These are phyloP conservation scores for Phacellophora camtschatica DNA, from an alignment of 30 jellyfish, hydroid and myxozoan species.

Conservation along the genomic window DNA sequence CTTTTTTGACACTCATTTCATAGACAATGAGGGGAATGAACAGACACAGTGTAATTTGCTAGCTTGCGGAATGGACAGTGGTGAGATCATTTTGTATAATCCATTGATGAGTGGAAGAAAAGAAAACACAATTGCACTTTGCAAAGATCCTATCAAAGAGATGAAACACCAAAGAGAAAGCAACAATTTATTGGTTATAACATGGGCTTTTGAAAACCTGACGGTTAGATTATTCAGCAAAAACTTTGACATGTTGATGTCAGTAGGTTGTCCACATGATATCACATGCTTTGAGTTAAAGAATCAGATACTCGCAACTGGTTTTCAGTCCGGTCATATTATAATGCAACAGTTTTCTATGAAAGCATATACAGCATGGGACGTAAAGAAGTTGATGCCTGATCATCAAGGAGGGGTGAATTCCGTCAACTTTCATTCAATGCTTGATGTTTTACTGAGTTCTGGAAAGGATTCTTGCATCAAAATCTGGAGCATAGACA, in stretches of 20 bases:
- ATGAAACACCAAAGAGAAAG: conserved; percentile 12
- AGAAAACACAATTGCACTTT: conserved; percentile 20
- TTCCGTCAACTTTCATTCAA: conserved; percentile 44
- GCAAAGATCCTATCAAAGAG: conserved; percentile 43
- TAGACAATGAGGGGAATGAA: conserved; percentile 28
- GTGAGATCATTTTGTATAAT: conserved; percentile 50
- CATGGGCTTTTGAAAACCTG: conserved; percentile 26
- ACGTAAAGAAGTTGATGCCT: background rate
- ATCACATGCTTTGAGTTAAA: conserved; percentile 1
- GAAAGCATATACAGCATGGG: background rate
- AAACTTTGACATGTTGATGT: background rate
- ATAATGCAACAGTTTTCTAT: background rate
- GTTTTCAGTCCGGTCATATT: conserved; percentile 55
- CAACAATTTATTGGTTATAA: background rate
- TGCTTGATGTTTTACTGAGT: conserved; percentile 18
- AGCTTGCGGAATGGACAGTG: conserved; percentile 83
- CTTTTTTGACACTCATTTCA: conserved; percentile 17
- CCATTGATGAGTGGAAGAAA: conserved; percentile 47
- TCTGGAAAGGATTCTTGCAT: conserved; percentile 48
- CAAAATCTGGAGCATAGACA: conserved; percentile 62
- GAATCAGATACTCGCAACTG: conserved; percentile 28
- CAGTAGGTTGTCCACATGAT: conserved; percentile 41
- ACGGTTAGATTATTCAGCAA: conserved; percentile 6
- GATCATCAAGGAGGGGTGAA: conserved; percentile 44
- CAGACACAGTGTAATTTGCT: conserved; percentile 41